Evolutionary conservation across 2,888 invertebrate genomes (phyloP), one percentile per base, ranked within the genome.

Genomic region (Epistrophe grossulariae): DNA sequence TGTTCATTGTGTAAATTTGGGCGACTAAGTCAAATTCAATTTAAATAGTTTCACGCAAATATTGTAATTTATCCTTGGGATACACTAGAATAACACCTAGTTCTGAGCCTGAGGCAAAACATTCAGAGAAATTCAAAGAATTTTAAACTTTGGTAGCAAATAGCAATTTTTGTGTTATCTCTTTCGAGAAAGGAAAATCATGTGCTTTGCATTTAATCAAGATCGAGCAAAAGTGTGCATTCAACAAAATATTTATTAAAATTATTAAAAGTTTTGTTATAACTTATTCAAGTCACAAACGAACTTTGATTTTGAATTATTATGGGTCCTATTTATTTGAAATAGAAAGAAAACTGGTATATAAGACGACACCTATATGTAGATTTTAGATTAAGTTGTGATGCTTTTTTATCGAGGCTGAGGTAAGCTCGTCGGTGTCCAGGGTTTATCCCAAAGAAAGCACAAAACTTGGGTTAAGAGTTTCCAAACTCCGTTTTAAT

Each of bases 11-110:
- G 50, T 11, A 81, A 73, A 77, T 81, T 85, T 78, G 62, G 81
- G 84, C 78, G 81, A 85, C 81, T 78, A 81, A 85, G 84, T 85
- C 81, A 81, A 81, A 85, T 81, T 77, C 81, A 70, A 64, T 85
- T 85, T 85, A 81, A 81, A 85, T 85, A 81, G 85, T 71, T 85
- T 62, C 82, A 85, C 82, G 85, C 74, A 82, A 85, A 82, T 85
- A 78, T 85, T 85, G 73, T 79, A 74, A 52, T 85, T 78, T 82
- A 74, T 85, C 85, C 74, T 85, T 85, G 24, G 24, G 24, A 24
- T 24, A 24, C 24, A 24, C 24, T 3, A 60, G 80, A 55, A 64
- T 71, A 35, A 55, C 48, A 43, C 66, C 19, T 64, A 38, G 3
- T 28, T 31, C 13, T 52, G 35, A 78, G 52, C 24, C 13, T 52